Percentiles rank a stretch among this genome's conserved stretches.
phyloP scores from a whole-genome alignment of 1,140 invertebrate species.

The Calycopis cecrops region DNA sequence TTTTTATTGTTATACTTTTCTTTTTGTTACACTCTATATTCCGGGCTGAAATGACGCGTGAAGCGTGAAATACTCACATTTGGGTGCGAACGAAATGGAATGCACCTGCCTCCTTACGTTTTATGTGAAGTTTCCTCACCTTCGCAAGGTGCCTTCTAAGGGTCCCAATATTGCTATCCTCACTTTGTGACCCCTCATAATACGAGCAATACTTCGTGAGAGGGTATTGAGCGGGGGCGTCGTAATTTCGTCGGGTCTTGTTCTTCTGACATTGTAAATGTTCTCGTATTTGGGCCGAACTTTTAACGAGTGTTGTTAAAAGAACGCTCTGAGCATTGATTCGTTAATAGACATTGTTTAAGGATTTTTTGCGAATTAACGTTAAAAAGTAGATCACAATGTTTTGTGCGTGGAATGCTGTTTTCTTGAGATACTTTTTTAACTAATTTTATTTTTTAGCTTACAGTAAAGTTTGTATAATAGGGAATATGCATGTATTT shows the following conservation, averaged over 20 bases:
- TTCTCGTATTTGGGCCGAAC: not conserved
- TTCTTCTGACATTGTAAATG: slow-evolving; percentile 22
- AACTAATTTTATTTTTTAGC: too few relatives aligned
- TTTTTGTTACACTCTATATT: slow-evolving; percentile 50
- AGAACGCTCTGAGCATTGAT: too few relatives aligned
- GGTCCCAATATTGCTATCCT: slow-evolving; percentile 66
- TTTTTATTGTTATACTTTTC: slow-evolving; percentile 64
- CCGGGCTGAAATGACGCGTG: slow-evolving; percentile 59
- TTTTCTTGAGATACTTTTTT: too few relatives aligned
- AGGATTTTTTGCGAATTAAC: too few relatives aligned
- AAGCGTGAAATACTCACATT: slow-evolving; percentile 69
- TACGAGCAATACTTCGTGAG: slow-evolving; percentile 67
- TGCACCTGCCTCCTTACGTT: slow-evolving; percentile 70
- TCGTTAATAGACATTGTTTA: too few relatives aligned
- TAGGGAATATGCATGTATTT: too few relatives aligned
- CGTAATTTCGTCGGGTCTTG: slow-evolving; percentile 50
- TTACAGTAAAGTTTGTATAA: too few relatives aligned
- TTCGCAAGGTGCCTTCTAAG: slow-evolving; percentile 56
- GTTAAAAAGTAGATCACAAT: too few relatives aligned
- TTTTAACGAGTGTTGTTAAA: not conserved
- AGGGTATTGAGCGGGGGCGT: slow-evolving; percentile 57
- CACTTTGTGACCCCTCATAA: slow-evolving; percentile 73
- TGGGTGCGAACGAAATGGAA: slow-evolving; percentile 62
- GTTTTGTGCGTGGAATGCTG: too few relatives aligned
- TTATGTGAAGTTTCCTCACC: slow-evolving; percentile 69